These are phyloP conservation scores for Sphaerophoria rueppellii DNA, from an alignment of 2,888 invertebrate species.

Conservation along the genomic window DNA sequence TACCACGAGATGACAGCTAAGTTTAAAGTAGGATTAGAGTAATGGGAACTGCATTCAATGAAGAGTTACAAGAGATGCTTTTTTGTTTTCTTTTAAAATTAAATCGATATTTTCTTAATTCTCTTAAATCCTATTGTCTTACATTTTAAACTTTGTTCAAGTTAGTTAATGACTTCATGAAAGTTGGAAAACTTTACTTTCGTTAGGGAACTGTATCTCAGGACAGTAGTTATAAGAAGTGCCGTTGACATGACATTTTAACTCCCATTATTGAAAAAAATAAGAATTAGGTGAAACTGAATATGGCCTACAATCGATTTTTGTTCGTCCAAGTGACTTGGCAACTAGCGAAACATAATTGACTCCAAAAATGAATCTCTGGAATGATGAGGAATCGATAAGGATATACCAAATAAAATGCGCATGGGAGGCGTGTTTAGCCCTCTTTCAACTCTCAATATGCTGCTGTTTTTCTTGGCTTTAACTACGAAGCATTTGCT, in stretches of 20 bases:
- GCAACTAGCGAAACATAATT: no score
- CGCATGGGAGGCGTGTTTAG: no score
- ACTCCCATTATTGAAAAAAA: no score
- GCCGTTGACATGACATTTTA: not conserved
- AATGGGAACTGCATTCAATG: constrained; percentile 2
- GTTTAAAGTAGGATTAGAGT: not conserved
- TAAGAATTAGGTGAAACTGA: no score
- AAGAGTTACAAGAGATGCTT: not conserved
- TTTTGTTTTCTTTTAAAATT: not conserved
- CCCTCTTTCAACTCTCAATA: no score
- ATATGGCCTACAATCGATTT: no score
- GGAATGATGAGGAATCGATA: no score
- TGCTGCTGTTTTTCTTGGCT: no score
- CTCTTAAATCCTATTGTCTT: not conserved
- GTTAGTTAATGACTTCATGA: constrained; percentile 11
- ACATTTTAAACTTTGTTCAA: constrained; percentile 7
- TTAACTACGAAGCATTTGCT: no score
- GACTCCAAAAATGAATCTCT: no score
- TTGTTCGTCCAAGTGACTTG: no score
- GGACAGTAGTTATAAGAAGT: not conserved
- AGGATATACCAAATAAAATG: no score
- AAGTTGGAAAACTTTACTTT: not conserved
- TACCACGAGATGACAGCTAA: not conserved
- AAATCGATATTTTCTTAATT: constrained; percentile 18
- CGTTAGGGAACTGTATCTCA: not conserved